phyloP scores from a whole-genome alignment of 2,797 vertebrate species.

The Mallotus villosus region DNA sequence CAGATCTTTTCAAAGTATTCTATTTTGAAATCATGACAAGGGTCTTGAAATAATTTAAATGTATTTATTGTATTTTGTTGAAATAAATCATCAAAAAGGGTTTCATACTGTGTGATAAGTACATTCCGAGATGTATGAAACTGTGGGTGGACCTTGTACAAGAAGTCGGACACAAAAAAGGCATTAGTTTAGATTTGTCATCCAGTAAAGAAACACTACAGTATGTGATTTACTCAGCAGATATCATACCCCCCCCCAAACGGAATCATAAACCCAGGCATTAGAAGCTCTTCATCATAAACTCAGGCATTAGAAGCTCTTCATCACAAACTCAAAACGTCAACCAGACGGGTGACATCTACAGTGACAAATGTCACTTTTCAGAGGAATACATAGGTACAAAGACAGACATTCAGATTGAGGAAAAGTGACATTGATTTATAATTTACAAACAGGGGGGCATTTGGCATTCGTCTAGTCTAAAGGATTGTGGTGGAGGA shows the following conservation, averaged over 20 bases:
- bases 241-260: constrained; percentile 46
- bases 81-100: constrained; percentile 80
- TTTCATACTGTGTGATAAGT: constrained; percentile 59
- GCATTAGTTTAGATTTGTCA: constrained; percentile 23
- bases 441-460: constrained; percentile 49
- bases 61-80: constrained; percentile 80
- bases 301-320: constrained; percentile 38
- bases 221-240: constrained; percentile 41
- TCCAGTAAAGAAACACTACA: constrained; percentile 7
- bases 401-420: constrained; percentile 69
- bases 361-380: constrained; percentile 24
- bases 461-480: constrained; percentile 36
- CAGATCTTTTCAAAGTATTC: constrained; percentile 88
- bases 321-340: constrained; percentile 7
- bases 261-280: constrained; percentile 42
- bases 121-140: constrained; percentile 59
- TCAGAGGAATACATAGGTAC: constrained; percentile 47
- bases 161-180: constrained; percentile 16
- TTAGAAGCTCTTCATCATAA: constrained; percentile 38
- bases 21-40: constrained; percentile 78
- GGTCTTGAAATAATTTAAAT: constrained; percentile 70
- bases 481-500: constrained; percentile 27
- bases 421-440: constrained; percentile 40
- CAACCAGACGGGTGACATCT: constrained; percentile 14
- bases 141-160: constrained; percentile 31